Conservation (phyloP, 2,797 vertebrate genomes). For the Steatocranus sp. region DNA sequence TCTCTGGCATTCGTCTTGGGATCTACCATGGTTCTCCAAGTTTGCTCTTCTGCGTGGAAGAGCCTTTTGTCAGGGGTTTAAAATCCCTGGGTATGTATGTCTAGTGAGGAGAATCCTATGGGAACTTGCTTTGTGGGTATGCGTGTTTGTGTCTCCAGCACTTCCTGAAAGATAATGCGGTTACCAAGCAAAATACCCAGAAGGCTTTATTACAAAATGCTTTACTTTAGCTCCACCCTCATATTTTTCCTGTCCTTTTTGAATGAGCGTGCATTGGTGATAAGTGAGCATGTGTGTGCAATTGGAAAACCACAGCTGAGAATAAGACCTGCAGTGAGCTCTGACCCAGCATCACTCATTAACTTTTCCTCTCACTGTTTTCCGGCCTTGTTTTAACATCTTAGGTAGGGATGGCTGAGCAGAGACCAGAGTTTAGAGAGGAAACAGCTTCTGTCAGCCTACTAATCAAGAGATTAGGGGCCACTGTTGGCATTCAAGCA, state of each 20-base stretch:
- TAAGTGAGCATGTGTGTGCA: not conserved
- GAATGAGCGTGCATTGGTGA: not conserved
- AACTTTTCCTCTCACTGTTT: slow-evolving; percentile 37
- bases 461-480: slow-evolving; percentile 79
- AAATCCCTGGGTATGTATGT: slow-evolving; percentile 19
- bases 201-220: not conserved
- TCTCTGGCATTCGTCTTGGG: slow-evolving; percentile 7
- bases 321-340: slow-evolving; percentile 24
- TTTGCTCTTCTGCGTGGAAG: slow-evolving; percentile 57
- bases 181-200: not conserved
- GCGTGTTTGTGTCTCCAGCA: not conserved
- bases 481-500: slow-evolving; percentile 63
- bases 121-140: slow-evolving; percentile 5
- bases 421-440: slow-evolving; percentile 53
- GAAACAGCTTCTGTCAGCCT: slow-evolving; percentile 69
- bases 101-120: slow-evolving; percentile 40
- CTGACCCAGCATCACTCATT: slow-evolving; percentile 40
- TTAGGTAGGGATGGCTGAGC: slow-evolving; percentile 58
- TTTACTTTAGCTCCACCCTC: not conserved
- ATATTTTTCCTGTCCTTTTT: not conserved
- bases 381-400: slow-evolving; percentile 42
- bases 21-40: slow-evolving; percentile 46
- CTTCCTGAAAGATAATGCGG: slow-evolving; percentile 34
- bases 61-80: slow-evolving; percentile 51
- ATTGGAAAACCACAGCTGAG: not conserved